A percentile compares a stretch with the other conserved stretches of the same genome.
phyloP scores from a whole-genome alignment of 1,140 invertebrate species.

The Bilobella aurantiaca region DNA sequence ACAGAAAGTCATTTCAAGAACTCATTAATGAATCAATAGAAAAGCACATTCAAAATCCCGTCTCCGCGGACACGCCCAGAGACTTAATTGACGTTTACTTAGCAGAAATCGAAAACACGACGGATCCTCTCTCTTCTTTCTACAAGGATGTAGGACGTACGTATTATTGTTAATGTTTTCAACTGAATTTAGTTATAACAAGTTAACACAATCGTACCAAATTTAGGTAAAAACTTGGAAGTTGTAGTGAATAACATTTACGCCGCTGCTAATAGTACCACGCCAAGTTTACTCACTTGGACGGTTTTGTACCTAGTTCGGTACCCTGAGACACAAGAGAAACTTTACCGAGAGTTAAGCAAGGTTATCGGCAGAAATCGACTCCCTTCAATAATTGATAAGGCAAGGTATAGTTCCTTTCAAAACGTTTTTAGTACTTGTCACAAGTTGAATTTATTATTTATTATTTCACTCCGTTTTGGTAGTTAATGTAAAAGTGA shows the following conservation, averaged over 20 bases:
- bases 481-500: too few species aligned
- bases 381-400: constrained; percentile 56
- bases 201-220: not conserved
- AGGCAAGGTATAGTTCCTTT: constrained; percentile 40
- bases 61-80: not conserved
- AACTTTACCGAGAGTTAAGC: constrained; percentile 70
- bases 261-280: constrained; percentile 40
- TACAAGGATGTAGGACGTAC: constrained; percentile 15
- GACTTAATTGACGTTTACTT: constrained; percentile 21
- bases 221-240: not conserved
- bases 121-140: constrained; percentile 15
- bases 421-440: too few species aligned
- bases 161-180: not conserved
- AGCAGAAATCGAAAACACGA: constrained; percentile 14
- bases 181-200: not conserved
- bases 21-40: not conserved
- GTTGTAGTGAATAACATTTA: constrained; percentile 2
- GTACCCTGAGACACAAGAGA: constrained; percentile 54
- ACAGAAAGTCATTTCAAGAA: not conserved
- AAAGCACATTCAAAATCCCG: not conserved
- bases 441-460: not conserved
- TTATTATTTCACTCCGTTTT: too few species aligned
- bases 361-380: constrained; percentile 56
- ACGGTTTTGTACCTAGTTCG: constrained; percentile 7
- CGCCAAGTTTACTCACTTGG: constrained; percentile 36